phyloP scores from a whole-genome alignment of 2,113 vertebrate species.

The Lamprologus speciosus region DNA sequence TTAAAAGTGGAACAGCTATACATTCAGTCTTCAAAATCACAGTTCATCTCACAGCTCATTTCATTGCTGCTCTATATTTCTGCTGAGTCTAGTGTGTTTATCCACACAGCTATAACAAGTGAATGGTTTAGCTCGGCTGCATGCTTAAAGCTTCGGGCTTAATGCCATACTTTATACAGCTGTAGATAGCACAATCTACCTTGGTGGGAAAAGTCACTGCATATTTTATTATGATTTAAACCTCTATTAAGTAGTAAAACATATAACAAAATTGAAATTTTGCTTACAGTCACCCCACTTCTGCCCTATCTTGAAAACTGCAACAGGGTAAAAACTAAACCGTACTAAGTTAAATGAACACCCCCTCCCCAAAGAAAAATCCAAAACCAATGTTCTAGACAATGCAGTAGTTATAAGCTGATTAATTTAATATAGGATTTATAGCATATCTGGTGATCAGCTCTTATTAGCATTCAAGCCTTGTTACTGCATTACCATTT shows the following conservation, averaged over 20 bases:
- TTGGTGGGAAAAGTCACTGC: not conserved
- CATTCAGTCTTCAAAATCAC: constrained; percentile 14
- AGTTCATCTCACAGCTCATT: constrained; percentile 16
- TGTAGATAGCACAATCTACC: not conserved
- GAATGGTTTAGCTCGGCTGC: constrained; percentile 1
- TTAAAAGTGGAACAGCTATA: not conserved
- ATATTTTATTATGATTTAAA: constrained; percentile 16
- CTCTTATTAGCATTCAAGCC: not conserved
- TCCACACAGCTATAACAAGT: constrained; percentile 8
- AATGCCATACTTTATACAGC: constrained; percentile 1
- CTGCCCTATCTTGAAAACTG: not conserved
- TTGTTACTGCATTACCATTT: not conserved
- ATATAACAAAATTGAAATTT: not conserved
- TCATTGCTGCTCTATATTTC: not conserved
- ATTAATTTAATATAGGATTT: not conserved
- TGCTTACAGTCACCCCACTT: not conserved
- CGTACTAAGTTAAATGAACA: not conserved
- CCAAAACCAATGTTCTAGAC: not conserved
- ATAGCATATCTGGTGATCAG: not conserved
- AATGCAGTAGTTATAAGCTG: not conserved
- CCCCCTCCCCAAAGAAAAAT: not conserved
- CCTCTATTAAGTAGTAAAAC: not conserved
- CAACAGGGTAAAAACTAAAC: not conserved
- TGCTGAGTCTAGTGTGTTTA: constrained; percentile 47
- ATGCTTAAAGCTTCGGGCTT: constrained; percentile 16